Evolutionary conservation across 53 echinoderm and acorn worm genomes (phyloP).

Genomic region (Henricia sp.): DNA sequence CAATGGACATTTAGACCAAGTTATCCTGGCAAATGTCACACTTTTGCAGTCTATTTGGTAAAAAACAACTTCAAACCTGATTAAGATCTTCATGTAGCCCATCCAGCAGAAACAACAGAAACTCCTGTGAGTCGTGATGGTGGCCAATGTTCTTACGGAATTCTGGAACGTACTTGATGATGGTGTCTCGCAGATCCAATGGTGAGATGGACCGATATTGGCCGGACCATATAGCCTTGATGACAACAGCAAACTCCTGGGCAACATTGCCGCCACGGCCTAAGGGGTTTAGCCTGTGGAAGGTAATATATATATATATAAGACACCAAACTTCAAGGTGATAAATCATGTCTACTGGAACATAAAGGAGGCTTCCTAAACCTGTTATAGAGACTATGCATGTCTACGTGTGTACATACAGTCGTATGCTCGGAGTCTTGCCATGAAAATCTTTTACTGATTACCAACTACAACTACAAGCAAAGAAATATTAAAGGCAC

Average conservation of each 20-base stretch:
- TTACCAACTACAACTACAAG: too few species aligned
- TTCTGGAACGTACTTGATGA: slow-evolving; percentile 91
- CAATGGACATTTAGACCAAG: too few species aligned
- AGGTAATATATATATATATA: background rate
- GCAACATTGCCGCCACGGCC: slow-evolving; percentile 94
- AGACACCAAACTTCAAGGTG: too few species aligned
- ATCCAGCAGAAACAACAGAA: slow-evolving; percentile 94
- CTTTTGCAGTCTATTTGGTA: background rate
- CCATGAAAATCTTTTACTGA: too few species aligned
- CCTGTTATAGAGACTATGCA: too few species aligned
- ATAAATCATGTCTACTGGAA: too few species aligned
- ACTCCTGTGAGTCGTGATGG: slow-evolving; percentile 99
- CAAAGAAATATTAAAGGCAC: too few species aligned
- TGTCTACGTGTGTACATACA: too few species aligned
- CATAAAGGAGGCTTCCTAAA: too few species aligned
- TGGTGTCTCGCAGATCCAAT: slow-evolving; percentile 84
- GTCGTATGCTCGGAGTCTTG: too few species aligned
- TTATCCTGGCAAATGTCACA: too few species aligned
- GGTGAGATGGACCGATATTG: slow-evolving; percentile 97
- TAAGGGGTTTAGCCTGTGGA: slow-evolving; percentile 79
- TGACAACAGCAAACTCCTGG: slow-evolving; percentile 92
- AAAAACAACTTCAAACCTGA: slow-evolving; percentile 61
- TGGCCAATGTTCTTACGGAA: slow-evolving; percentile 91
- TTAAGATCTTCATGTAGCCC: slow-evolving; percentile 99
- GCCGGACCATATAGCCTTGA: slow-evolving; percentile 92